phyloP scores from a whole-genome alignment of 2,113 vertebrate species.

The Corydoras sp. region DNA sequence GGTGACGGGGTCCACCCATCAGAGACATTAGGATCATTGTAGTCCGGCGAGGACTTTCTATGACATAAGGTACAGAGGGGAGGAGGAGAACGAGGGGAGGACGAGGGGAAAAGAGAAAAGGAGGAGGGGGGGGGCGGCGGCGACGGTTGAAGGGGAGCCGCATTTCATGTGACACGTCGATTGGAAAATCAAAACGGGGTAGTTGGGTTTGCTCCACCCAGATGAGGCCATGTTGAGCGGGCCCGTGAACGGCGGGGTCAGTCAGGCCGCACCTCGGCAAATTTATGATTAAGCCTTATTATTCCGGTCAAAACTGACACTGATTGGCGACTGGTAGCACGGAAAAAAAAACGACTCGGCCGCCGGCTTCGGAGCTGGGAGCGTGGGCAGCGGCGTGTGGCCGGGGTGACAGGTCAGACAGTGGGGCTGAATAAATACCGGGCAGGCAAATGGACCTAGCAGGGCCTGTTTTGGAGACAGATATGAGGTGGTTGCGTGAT shows the following conservation, averaged over 20 bases:
- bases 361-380: constrained; percentile 60
- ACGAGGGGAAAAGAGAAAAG: constrained; percentile 22
- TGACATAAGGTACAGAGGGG: constrained; percentile 26
- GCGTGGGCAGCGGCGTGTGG: constrained; percentile 71
- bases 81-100: constrained; percentile 22
- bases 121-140: not conserved
- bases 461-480: constrained; percentile 59
- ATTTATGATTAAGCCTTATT: constrained; percentile 84
- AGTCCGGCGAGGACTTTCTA: constrained; percentile 15
- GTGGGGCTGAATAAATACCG: constrained; percentile 54
- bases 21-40: constrained; percentile 18
- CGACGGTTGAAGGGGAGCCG: constrained; percentile 33
- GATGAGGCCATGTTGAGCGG: constrained; percentile 79
- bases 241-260: constrained; percentile 77
- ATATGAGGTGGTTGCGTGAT: constrained; percentile 62
- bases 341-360: constrained; percentile 66
- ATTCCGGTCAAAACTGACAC: constrained; percentile 72
- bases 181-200: constrained; percentile 91
- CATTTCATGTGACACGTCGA: constrained; percentile 81
- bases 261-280: constrained; percentile 83
- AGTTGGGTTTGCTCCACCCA: constrained; percentile 86
- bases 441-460: constrained; percentile 57
- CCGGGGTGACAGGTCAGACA: constrained; percentile 65
- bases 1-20: constrained; percentile 42
- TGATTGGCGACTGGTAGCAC: constrained; percentile 72